These are phyloP conservation scores for Oasisia sp. DNA, from an alignment of 2,888 invertebrate genomes.

Conservation along the genomic window DNA sequence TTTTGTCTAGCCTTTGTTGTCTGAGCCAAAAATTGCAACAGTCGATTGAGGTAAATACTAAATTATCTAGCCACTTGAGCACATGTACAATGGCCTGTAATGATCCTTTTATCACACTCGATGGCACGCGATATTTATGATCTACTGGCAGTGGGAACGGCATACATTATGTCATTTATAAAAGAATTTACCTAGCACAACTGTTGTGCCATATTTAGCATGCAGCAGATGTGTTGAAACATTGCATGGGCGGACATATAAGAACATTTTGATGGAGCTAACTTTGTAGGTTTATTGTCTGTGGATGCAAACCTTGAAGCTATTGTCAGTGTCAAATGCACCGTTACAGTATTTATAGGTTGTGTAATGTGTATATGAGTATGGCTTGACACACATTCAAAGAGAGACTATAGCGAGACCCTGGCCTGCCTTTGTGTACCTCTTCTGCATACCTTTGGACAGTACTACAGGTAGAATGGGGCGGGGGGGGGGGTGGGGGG, in stretches of 20 bases:
- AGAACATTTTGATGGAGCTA: background rate
- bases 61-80: background rate
- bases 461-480: background rate
- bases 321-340: background rate
- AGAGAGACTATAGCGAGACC: background rate
- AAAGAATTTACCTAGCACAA: background rate
- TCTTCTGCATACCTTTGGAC: background rate
- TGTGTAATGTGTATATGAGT: background rate
- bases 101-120: background rate
- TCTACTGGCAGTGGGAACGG: background rate
- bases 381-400: background rate
- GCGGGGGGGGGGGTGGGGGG: background rate
- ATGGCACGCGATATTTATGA: background rate
- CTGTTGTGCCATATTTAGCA: background rate
- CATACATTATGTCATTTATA: background rate
- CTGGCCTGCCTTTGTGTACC: background rate
- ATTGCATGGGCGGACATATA: background rate
- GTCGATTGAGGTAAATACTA: background rate
- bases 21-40: background rate
- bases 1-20: background rate
- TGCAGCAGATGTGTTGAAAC: background rate
- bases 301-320: background rate
- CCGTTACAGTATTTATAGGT: background rate
- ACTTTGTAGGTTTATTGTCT: background rate
- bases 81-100: background rate